Evolutionary conservation across 2,888 invertebrate genomes (phyloP).

Genomic region (Yponomeuta plumbellus): DNA sequence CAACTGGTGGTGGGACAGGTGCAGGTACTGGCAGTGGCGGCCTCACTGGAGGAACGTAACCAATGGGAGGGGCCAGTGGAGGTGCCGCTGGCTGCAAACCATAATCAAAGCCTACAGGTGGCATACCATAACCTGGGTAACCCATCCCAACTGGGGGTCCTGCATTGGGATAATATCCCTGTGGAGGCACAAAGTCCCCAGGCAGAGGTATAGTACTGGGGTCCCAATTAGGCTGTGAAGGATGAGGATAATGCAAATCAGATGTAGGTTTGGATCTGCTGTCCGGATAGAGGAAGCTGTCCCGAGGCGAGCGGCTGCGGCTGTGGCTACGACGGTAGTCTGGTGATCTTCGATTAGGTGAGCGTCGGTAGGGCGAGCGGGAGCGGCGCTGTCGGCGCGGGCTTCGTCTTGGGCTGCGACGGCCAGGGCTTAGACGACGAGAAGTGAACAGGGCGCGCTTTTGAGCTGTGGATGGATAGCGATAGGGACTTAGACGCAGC

Average conservation of each 20-base stretch:
- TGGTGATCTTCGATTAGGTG: neutral
- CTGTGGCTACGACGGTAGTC: neutral
- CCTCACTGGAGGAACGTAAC: neutral
- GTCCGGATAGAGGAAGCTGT: conserved; percentile 25
- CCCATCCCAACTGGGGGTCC: conserved; percentile 24
- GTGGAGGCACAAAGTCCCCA: conserved; percentile 24
- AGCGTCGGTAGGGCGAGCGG: conserved; percentile 18
- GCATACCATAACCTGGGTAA: conserved; percentile 35
- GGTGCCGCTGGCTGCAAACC: conserved; percentile 18
- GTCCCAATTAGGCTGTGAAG: conserved; percentile 16
- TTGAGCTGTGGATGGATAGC: neutral
- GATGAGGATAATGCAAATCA: conserved; percentile 18
- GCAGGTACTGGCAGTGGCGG: conserved; percentile 27
- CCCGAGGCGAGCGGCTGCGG: conserved; percentile 13
- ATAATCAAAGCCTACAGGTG: conserved; percentile 39
- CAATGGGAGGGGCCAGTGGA: conserved; percentile 20
- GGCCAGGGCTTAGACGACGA: neutral
- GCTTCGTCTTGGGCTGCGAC: conserved; percentile 22
- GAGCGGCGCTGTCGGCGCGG: conserved; percentile 21
- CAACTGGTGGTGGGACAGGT: conserved; percentile 26
- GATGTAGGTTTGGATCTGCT: conserved; percentile 12
- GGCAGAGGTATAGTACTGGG: conserved; percentile 13
- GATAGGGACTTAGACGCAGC: conserved; percentile 13
- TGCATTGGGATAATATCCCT: conserved; percentile 28
- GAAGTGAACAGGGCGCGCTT: too few relatives aligned